phyloP scores from a whole-genome alignment of 2,113 vertebrate species.

The Beaufortia kweichowensis region DNA sequence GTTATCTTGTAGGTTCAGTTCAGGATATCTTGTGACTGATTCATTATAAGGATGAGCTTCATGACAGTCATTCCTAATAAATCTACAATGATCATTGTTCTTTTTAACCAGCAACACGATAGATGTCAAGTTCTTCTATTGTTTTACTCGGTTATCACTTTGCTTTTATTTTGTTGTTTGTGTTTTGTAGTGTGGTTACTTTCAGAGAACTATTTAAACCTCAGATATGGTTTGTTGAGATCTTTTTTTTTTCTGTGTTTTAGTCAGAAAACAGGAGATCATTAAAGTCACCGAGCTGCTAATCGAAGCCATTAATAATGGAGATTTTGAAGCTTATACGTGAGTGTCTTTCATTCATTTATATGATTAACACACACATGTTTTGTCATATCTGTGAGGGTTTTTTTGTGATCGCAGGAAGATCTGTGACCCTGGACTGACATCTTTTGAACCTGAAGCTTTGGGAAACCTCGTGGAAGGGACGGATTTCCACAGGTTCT shows the following conservation, averaged over 20 bases:
- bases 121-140: too few species aligned
- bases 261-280: conserved; percentile 97
- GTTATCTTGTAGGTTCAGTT: too few species aligned
- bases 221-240: conserved; percentile 13
- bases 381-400: not conserved
- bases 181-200: too few species aligned
- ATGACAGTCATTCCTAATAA: too few species aligned
- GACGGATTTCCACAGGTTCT: conserved; percentile 97
- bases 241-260: conserved; percentile 39
- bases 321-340: conserved; percentile 99
- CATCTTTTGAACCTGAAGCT: conserved; percentile 95
- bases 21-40: too few species aligned
- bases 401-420: conserved; percentile 76
- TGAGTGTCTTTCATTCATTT: conserved; percentile 68
- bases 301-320: conserved; percentile 97
- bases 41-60: too few species aligned
- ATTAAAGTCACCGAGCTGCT: conserved; percentile 97
- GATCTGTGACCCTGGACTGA: conserved; percentile 96
- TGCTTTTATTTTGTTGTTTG: too few species aligned
- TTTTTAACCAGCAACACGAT: too few species aligned
- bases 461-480: conserved; percentile 96
- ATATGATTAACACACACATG: too few species aligned
- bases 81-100: too few species aligned
- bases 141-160: too few species aligned
- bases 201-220: too few species aligned